These are phyloP conservation scores for Nephrotoma appendiculata DNA, from an alignment of 2,888 invertebrate species.

Conservation along the genomic window DNA sequence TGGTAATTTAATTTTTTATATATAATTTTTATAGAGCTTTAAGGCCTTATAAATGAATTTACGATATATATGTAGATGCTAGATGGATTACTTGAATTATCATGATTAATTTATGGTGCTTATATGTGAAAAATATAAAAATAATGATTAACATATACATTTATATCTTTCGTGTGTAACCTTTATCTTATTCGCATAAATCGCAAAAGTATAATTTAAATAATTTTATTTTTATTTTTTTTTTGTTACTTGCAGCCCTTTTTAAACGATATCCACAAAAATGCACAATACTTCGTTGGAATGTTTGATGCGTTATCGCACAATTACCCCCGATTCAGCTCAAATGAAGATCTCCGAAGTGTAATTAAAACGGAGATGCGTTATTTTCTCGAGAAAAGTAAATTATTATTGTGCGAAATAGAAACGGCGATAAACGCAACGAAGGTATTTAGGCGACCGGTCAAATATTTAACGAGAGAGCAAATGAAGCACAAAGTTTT, in stretches of 20 bases:
- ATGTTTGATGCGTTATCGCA: neutral
- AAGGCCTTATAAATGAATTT: neutral
- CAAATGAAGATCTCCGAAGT: neutral
- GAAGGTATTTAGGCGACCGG: neutral
- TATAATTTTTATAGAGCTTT: neutral
- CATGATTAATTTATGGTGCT: neutral
- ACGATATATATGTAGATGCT: neutral
- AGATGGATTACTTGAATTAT: neutral
- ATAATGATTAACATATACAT: neutral
- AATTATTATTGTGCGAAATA: neutral
- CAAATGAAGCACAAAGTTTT: neutral
- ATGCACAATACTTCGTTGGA: neutral
- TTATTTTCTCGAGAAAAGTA: neutral
- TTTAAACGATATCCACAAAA: neutral
- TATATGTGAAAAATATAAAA: neutral
- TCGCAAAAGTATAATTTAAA: neutral
- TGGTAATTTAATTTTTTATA: neutral
- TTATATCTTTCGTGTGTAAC: neutral
- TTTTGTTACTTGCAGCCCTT: neutral
- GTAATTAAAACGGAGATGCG: neutral
- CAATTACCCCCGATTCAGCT: neutral
- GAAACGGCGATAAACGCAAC: neutral
- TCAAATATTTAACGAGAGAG: neutral
- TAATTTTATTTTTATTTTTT: neutral
- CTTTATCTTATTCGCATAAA: neutral